Base-by-base conservation (phyloP, 2,113 vertebrate genomes). In the Aegotheles bennettii region DNA sequence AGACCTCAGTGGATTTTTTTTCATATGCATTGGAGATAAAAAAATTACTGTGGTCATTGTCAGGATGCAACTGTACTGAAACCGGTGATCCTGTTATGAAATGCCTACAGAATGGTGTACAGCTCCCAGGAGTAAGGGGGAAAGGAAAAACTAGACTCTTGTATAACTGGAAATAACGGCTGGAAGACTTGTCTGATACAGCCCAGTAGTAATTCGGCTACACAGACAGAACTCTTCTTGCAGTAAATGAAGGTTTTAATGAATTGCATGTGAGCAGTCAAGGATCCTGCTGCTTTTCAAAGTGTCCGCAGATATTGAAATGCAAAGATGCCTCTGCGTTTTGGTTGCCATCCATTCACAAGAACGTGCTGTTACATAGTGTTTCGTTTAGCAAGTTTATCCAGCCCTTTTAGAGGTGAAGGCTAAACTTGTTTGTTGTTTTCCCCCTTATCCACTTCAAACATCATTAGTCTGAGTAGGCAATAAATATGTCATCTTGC, bases 341-440 rank as follows among this genome's bases (percentile, higher is more conserved):
- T 87, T 92, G 76, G 63, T 71, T 94, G 76, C 75, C 56, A 51
- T 88, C 89, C 91, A 23, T 95, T 97, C 96, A 96, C 89, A 97
- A 81, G 93, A 97, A 77, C 40, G 2, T 63, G 56, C 0, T 11
- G 29, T 64, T n/a, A 59, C 59, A 54, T 63, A 87, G 64, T 63
- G 77, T 75, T 87, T 73, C 0, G 0, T 86, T 82, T 61, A 93
- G 84, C 80, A 71, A 78, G 64, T 97, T 96, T 92, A 95, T 90
- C 85, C 93, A 95, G 75, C 87, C 67, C 40, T 85, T 95, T 86
- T 83, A 64, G 33, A 97, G 92, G 83, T 91, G 79, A 95, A 97
- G 78, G 95, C 94, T 96, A 91, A 96, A 93, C 92, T 96, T 96
- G 94, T 97, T 98, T 97, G 97, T 90, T 20, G 0, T 91, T 91